These are phyloP conservation scores for Eleginops maclovinus DNA, from an alignment of 2,113 vertebrate species.

Conservation along the genomic window DNA sequence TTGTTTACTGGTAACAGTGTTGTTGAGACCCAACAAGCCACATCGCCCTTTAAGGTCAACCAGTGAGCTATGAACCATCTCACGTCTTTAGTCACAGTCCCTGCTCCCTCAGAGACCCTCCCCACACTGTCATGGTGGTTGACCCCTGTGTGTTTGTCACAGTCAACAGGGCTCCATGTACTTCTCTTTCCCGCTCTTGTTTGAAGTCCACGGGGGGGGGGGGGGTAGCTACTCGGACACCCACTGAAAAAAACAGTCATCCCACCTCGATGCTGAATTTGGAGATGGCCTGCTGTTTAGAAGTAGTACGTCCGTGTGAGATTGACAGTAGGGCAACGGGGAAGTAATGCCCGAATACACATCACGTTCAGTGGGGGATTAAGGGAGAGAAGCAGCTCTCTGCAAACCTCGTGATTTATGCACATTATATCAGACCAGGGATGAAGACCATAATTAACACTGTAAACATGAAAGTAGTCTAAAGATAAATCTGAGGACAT, in stretches of 20 bases:
- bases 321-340: conserved; percentile 32
- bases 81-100: conserved; percentile 49
- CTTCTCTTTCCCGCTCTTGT: conserved; percentile 26
- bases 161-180: conserved; percentile 47
- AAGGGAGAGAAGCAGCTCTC: not conserved
- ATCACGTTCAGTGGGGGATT: not conserved
- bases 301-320: conserved; percentile 62
- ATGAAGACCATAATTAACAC: not conserved
- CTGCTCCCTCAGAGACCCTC: conserved; percentile 38
- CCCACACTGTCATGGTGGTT: conserved; percentile 54
- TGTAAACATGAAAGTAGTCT: not conserved
- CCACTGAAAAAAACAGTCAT: conserved; percentile 56
- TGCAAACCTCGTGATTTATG: not conserved
- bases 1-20: conserved; percentile 29
- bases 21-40: conserved; percentile 50
- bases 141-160: conserved; percentile 68
- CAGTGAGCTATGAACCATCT: conserved; percentile 52
- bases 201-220: conserved; percentile 51
- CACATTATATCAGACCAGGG: not conserved
- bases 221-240: conserved; percentile 35
- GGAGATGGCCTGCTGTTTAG: conserved; percentile 71
- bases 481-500: not conserved
- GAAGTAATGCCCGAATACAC: conserved; percentile 45
- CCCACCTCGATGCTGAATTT: conserved; percentile 79
- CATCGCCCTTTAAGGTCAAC: conserved; percentile 54